Percentiles rank a stretch among this genome's conserved stretches.
Evolutionary conservation across 2,113 vertebrate genomes (phyloP).

Genomic region (Uropsilus gracilis): DNA sequence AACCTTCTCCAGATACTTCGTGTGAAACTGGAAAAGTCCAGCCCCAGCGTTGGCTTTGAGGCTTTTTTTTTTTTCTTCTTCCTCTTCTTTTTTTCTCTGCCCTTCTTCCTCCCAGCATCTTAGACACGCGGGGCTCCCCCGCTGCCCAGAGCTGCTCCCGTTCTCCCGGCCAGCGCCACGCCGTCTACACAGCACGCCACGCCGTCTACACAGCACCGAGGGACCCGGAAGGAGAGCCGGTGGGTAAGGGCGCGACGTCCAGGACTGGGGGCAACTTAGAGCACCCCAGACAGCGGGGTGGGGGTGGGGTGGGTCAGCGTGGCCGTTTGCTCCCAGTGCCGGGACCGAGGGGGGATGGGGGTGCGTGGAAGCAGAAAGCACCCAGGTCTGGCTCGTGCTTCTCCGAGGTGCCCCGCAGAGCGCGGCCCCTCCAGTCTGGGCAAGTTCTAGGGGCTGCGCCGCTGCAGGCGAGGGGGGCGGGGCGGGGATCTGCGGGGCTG

Average conservation of each 20-base stretch:
- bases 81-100: background rate
- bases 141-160: background rate
- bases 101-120: slow-evolving; percentile 61
- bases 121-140: background rate
- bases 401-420: background rate
- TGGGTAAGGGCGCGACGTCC: slow-evolving; percentile 41
- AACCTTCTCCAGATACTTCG: slow-evolving; percentile 87
- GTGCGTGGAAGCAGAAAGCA: background rate
- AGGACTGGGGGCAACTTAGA: background rate
- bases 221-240: slow-evolving; percentile 4
- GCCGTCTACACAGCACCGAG: background rate
- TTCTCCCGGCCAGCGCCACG: background rate
- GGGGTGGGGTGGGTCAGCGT: background rate
- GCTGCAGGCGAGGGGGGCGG: background rate
- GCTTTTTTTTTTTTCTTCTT: background rate
- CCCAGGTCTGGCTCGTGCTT: background rate
- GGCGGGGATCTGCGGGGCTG: background rate
- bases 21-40: slow-evolving; percentile 80
- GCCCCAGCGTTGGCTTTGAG: slow-evolving; percentile 56
- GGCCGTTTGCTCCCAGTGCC: accelerated
- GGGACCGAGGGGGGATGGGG: background rate
- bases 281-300: background rate
- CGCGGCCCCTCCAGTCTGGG: accelerated
- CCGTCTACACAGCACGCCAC: background rate
- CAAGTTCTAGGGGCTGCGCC: background rate